Conservation (phyloP, 1,140 invertebrate species). For the Drosophila pandora region DNA sequence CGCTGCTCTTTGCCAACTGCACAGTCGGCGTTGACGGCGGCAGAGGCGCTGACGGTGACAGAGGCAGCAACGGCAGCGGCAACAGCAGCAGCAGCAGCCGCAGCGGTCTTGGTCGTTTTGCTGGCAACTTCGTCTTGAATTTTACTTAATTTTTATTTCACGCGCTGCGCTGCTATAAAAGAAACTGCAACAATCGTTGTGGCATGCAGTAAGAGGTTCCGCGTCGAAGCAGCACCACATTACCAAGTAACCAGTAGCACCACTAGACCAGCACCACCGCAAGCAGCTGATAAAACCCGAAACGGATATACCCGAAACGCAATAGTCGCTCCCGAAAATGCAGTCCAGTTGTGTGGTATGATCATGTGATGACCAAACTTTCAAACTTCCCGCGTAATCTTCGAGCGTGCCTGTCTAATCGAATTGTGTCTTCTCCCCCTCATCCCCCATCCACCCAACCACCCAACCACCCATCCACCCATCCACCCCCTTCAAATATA, state of each 20-base stretch:
- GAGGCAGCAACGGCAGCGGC: background rate
- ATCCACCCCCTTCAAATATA: background rate
- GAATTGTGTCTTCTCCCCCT: conserved; percentile 13
- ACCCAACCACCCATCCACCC: background rate
- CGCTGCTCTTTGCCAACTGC: conserved; percentile 74
- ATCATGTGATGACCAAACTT: conserved; percentile 8
- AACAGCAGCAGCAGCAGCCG: background rate
- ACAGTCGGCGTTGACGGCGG: conserved; percentile 22
- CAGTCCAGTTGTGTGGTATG: conserved; percentile 82
- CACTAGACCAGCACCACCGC: conserved; percentile 1
- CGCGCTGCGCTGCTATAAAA: conserved; percentile 81
- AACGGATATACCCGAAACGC: conserved; percentile 47
- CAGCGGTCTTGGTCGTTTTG: conserved; percentile 35
- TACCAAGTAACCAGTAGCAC: conserved; percentile 26
- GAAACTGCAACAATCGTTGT: conserved; percentile 78
- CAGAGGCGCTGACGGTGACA: background rate
- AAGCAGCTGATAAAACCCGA: conserved; percentile 26
- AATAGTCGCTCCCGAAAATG: conserved; percentile 53
- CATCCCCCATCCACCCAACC: background rate
- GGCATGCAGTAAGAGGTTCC: conserved; percentile 82
- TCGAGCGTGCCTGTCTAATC: background rate
- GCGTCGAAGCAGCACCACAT: conserved; percentile 70
- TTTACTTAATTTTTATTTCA: conserved; percentile 80
- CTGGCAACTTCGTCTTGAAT: conserved; percentile 49
- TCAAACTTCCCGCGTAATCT: background rate